Evolutionary conservation across 2,888 invertebrate genomes (phyloP).

Genomic region (Apamea crenata): DNA sequence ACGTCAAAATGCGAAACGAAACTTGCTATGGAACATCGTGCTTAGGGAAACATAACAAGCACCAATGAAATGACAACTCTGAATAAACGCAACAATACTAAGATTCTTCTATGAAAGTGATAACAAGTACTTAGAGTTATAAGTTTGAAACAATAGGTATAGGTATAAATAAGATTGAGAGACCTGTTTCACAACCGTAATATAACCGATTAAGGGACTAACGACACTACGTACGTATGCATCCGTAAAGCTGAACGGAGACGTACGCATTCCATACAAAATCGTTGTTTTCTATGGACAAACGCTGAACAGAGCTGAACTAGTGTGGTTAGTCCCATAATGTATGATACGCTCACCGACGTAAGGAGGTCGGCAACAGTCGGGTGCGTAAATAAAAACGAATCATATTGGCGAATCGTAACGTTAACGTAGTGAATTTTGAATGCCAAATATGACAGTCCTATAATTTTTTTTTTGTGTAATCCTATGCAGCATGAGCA

Average conservation of each 20-base stretch:
- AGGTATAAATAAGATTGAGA: constrained; percentile 34
- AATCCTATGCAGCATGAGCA: not conserved
- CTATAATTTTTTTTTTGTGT: not conserved
- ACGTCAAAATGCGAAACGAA: not conserved
- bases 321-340: not conserved
- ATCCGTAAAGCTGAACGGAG: no score
- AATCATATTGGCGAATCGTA: not conserved
- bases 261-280: no score
- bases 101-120: constrained; percentile 55
- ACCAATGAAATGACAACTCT: constrained; percentile 51
- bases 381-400: not conserved
- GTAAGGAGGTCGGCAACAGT: not conserved
- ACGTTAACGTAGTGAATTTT: constrained; percentile 1
- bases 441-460: not conserved
- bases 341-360: not conserved
- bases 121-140: constrained; percentile 59
- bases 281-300: no score
- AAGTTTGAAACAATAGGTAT: constrained; percentile 54
- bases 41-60: constrained; percentile 47
- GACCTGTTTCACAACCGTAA: constrained; percentile 59
- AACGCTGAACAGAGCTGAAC: no score
- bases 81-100: constrained; percentile 41
- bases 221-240: no score
- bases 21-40: constrained; percentile 18
- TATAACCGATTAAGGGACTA: not conserved